phyloP scores from a whole-genome alignment of 2,888 invertebrate genomes.

The Strigamia maritima region DNA sequence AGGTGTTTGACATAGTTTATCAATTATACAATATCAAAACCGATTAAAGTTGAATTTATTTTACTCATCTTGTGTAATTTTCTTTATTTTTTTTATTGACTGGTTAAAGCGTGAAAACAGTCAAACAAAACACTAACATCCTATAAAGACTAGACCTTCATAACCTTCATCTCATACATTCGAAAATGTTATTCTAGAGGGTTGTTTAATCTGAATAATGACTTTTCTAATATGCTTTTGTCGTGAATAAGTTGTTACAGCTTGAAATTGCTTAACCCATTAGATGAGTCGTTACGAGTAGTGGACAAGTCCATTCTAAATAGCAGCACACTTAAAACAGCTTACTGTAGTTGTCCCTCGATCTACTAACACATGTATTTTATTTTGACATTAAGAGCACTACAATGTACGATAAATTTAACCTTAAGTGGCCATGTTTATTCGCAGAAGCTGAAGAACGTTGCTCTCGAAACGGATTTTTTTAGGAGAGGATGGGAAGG shows the following conservation, averaged over 20 bases:
- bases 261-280: neutral
- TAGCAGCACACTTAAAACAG: neutral
- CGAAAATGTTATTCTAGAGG: no score
- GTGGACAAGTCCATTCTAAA: neutral
- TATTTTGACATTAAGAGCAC: neutral
- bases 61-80: no score
- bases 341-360: neutral
- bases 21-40: no score
- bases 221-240: no score
- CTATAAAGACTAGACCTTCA: no score
- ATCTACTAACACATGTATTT: neutral
- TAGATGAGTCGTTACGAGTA: neutral
- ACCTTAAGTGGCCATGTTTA: conserved; percentile 4
- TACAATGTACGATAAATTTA: neutral
- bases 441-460: neutral
- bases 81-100: no score
- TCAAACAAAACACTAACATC: no score
- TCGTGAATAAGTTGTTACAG: neutral
- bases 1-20: no score
- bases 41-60: no score
- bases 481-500: neutral
- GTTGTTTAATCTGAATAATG: no score
- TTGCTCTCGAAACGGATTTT: neutral
- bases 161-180: no score
- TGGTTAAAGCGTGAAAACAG: no score